These are phyloP conservation scores for Isoperla grammatica DNA, from an alignment of 2,888 invertebrate genomes.

Conservation along the genomic window DNA sequence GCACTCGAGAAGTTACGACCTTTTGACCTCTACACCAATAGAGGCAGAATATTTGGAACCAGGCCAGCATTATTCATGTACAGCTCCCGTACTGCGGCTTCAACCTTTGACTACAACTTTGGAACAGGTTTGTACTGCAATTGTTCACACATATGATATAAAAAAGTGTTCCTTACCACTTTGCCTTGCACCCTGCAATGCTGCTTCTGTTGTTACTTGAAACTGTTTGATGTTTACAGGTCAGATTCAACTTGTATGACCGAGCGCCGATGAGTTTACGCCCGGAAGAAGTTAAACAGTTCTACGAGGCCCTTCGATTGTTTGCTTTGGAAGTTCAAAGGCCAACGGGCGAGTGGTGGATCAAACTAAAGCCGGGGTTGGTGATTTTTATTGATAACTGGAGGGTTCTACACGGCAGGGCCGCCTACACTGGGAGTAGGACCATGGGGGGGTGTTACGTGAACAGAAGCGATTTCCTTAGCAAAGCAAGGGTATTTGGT, in stretches of 20 bases:
- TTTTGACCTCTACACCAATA: constrained; percentile 52
- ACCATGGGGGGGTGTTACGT: constrained; percentile 67
- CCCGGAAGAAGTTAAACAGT: constrained; percentile 48
- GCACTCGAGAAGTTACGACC: constrained; percentile 52
- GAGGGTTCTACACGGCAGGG: constrained; percentile 69
- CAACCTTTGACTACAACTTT: constrained; percentile 52
- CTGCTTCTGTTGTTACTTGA: too few species aligned
- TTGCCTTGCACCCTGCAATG: too few species aligned
- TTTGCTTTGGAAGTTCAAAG: constrained; percentile 51
- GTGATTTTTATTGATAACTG: constrained; percentile 74
- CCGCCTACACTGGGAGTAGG: constrained; percentile 60
- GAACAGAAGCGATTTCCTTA: constrained; percentile 61
- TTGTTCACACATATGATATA: too few species aligned
- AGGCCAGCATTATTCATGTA: constrained; percentile 52
- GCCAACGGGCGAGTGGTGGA: constrained; percentile 50
- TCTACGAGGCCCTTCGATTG: constrained; percentile 55
- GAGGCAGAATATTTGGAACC: constrained; percentile 61
- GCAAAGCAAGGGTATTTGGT: constrained; percentile 47
- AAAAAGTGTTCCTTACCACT: too few species aligned
- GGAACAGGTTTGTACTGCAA: constrained; percentile 53
- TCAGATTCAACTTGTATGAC: constrained; percentile 68
- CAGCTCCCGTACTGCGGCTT: constrained; percentile 55
- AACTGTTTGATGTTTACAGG: neutral
- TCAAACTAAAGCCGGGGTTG: constrained; percentile 61
- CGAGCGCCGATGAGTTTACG: constrained; percentile 57